phyloP scores from a whole-genome alignment of 2,888 invertebrate genomes.

The Cynaeus angustus region DNA sequence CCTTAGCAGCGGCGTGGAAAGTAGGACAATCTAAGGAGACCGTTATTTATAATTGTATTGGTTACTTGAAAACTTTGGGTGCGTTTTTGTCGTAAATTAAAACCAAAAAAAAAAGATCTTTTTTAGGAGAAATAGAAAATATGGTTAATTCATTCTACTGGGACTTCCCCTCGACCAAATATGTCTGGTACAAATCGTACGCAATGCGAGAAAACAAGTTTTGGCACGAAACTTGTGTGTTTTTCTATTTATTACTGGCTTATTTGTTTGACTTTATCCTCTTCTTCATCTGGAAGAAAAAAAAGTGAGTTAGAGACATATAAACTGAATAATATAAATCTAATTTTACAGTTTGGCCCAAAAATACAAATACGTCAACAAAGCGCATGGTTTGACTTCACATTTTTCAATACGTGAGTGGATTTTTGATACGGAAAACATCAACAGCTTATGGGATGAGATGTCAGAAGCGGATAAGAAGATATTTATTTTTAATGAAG shows the following conservation, averaged over 20 bases:
- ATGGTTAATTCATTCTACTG: no score
- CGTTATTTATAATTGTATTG: no score
- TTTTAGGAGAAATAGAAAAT: no score
- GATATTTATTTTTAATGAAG: background rate
- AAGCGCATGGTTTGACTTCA: background rate
- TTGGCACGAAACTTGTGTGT: constrained; percentile 9
- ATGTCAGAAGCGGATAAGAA: background rate
- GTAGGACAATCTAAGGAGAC: no score
- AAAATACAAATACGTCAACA: background rate
- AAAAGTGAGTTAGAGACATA: background rate
- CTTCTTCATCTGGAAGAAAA: background rate
- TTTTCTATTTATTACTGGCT: constrained; percentile 14
- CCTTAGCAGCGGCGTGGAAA: no score
- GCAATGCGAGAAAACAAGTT: constrained; percentile 3
- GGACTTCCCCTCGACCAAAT: background rate
- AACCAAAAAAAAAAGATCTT: no score
- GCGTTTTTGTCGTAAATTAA: no score
- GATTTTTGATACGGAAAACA: background rate
- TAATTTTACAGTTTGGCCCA: background rate
- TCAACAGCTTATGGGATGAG: background rate
- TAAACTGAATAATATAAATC: no score
- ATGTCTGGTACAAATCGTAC: constrained; percentile 5
- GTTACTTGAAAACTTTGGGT: no score
- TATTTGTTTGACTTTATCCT: no score
- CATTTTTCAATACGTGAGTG: background rate